Conservation (phyloP, 2,797 vertebrate species). For the Clamator glandarius region DNA sequence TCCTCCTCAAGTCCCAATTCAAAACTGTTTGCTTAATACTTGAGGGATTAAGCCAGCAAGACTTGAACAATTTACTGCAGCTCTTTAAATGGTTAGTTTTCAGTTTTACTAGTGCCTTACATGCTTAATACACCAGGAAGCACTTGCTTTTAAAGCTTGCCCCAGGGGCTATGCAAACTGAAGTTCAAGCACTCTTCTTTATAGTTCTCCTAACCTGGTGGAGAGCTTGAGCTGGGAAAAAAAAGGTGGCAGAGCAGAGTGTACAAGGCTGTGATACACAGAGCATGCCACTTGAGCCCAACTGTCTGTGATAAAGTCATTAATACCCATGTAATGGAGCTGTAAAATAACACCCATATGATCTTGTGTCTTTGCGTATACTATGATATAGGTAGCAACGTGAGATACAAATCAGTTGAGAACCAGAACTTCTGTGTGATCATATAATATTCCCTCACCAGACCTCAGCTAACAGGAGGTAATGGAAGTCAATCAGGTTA, state of each 20-base stretch:
- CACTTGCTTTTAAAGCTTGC: neutral
- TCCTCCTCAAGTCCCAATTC: neutral
- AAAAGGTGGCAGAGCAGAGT: neutral
- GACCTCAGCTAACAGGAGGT: neutral
- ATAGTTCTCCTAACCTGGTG: neutral
- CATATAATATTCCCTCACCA: neutral
- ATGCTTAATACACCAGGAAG: neutral
- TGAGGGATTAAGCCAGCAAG: constrained; percentile 11
- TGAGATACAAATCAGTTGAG: neutral
- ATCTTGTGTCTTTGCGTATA: neutral
- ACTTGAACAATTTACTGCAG: constrained; percentile 23
- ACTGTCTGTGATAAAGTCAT: neutral
- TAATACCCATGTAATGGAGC: neutral
- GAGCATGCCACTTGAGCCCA: neutral
- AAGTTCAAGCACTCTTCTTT: neutral
- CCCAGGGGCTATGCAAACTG: neutral
- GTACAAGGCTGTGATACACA: neutral
- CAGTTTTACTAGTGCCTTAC: neutral
- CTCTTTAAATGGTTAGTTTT: neutral
- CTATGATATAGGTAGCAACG: rapidly evolving
- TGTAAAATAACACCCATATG: neutral
- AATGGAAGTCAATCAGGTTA: neutral
- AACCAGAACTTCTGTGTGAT: neutral
- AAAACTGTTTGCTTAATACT: constrained; percentile 50
- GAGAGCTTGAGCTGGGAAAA: neutral